phyloP scores from a whole-genome alignment of 2,888 invertebrate species.

The Emmelina monodactyla region DNA sequence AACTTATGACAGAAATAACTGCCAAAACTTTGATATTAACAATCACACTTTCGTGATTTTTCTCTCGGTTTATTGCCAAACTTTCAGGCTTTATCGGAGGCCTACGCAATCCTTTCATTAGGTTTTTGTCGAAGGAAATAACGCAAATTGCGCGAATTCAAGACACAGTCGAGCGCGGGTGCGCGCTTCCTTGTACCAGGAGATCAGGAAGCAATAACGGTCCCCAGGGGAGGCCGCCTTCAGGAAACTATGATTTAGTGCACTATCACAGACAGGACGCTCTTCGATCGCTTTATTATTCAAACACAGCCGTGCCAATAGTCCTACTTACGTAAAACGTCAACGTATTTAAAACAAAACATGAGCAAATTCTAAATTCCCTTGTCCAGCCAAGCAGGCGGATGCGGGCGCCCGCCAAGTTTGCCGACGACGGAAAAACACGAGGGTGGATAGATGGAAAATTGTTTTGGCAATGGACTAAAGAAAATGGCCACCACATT shows the following conservation, averaged over 20 bases:
- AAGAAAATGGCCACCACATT: constrained; percentile 54
- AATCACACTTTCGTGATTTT: too few relatives aligned
- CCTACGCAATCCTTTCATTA: too few relatives aligned
- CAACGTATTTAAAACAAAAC: constrained; percentile 33
- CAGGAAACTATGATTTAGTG: constrained; percentile 57
- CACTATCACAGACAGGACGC: constrained; percentile 22
- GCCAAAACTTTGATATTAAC: too few relatives aligned
- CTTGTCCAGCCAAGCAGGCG: constrained; percentile 23
- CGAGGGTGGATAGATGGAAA: constrained; percentile 47
- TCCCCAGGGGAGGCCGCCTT: constrained; percentile 34
- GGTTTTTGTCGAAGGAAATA: too few relatives aligned
- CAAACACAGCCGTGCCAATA: constrained; percentile 7
- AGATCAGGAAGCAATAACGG: constrained; percentile 63
- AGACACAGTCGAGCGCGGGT: constrained; percentile 22
- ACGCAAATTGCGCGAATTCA: too few relatives aligned
- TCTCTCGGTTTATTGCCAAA: too few relatives aligned
- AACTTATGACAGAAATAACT: too few relatives aligned
- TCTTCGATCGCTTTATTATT: constrained; percentile 19
- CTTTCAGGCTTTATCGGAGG: too few relatives aligned
- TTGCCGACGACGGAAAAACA: constrained; percentile 46
- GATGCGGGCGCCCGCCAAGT: constrained; percentile 37
- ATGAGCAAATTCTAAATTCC: constrained; percentile 32
- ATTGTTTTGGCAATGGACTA: constrained; percentile 50
- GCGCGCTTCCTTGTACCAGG: constrained; percentile 38
- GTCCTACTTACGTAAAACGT: constrained; percentile 23